These are phyloP conservation scores for Uromys caudimaculatus DNA, from an alignment of 2,797 vertebrate species.

Conservation along the genomic window DNA sequence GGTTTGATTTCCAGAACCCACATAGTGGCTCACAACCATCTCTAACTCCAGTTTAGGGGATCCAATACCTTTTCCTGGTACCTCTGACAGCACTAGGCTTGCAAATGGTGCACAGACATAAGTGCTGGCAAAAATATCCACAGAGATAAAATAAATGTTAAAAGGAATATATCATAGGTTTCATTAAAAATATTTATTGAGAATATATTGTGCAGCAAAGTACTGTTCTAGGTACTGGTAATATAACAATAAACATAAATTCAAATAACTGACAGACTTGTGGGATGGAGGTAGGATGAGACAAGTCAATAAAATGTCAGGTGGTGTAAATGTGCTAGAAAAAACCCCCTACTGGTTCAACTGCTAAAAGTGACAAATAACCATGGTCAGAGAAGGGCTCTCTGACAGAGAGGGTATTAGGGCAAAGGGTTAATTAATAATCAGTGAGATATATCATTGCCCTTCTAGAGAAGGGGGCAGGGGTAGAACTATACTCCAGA, in stretches of 20 bases:
- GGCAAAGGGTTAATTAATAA: not conserved
- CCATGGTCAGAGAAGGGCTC: not conserved
- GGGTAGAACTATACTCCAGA: not conserved
- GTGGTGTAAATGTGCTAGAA: not conserved
- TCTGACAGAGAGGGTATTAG: not conserved
- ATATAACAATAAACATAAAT: not conserved
- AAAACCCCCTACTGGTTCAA: not conserved
- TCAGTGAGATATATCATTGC: not conserved
- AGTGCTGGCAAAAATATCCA: not conserved
- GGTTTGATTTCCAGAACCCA: not conserved
- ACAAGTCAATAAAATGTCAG: constrained; percentile 6
- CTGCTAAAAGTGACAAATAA: not conserved
- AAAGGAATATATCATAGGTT: not conserved
- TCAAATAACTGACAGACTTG: not conserved
- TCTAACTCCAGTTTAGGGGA: not conserved
- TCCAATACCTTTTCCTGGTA: not conserved
- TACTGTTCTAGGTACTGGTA: not conserved
- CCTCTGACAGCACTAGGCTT: not conserved
- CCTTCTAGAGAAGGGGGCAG: not conserved
- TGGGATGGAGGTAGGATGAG: not conserved
- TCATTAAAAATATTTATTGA: not conserved
- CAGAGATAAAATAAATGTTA: not conserved
- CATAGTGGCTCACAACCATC: not conserved
- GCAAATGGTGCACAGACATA: not conserved
- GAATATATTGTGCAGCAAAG: not conserved